Evolutionary conservation across 2,113 vertebrate species (phyloP), one percentile per base, ranked within the genome.

Genomic region (Saccopteryx leptura): DNA sequence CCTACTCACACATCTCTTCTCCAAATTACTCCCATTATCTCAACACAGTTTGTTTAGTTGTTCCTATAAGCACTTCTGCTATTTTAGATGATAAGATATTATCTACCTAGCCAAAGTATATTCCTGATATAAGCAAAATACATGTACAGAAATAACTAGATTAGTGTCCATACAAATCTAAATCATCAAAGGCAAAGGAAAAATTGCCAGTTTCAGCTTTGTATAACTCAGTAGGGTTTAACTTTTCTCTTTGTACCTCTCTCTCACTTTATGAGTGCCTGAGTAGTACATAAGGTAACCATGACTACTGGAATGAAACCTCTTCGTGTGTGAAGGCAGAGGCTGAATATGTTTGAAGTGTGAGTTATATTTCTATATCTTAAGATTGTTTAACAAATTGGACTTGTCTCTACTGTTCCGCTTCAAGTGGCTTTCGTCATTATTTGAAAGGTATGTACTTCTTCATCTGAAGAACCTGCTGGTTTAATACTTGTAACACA

Each of bases 241-340:
- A 61, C 56, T 83, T 91, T 28, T 76, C 66, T 95, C 56, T 91
- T 88, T 26, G 61, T 61, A 78, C 50, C 7, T 72, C 65, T 94
- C 66, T 90, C 88, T 84, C 58, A 81, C 71, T 95, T 94, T 88
- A 82, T 39, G 15, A 81, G 74, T 79, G 92, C 83, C 69, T 95
- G 85, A 96, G 91, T 61, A 81, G 85, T 79, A 75, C 9, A 8
- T 58, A 93, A 80, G 14, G 88, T 95, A 97, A 95, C 96, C 88
- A 91, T 80, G 58, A 92, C 96, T 90, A 96, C 95, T 60, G 88
- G 39, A 94, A 78, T 93, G 61, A 87, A 97, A 88, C 63, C 92
- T 71, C 76, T 92, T 96, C 71, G 85, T 92, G 85, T 97, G 63
- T 96, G 82, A 97, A 97, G 81, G 61, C 81, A 93, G 90, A 90